These are phyloP conservation scores for Graptemys geographica DNA, from an alignment of 2,797 vertebrate species.

Conservation along the genomic window DNA sequence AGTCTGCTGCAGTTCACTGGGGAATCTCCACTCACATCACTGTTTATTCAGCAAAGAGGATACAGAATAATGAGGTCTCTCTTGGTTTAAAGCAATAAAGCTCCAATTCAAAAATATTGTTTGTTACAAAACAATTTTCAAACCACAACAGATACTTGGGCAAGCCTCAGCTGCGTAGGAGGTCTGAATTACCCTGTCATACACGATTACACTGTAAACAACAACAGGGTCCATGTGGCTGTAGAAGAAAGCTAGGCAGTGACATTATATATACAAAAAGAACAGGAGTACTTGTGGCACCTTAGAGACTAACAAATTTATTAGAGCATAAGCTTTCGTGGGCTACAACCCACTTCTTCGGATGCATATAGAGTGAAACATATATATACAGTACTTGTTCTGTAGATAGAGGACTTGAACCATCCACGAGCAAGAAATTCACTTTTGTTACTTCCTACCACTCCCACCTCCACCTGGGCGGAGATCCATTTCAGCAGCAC, in stretches of 20 bases:
- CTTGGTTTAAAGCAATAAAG: neutral
- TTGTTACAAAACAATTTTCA: neutral
- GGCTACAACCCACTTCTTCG: no score
- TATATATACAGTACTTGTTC: neutral
- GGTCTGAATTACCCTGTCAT: neutral
- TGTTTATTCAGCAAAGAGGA: neutral
- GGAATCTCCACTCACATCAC: neutral
- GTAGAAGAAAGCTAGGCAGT: neutral
- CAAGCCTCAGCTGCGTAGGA: neutral
- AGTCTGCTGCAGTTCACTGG: rapidly evolving
- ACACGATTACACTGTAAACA: neutral
- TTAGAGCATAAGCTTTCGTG: no score
- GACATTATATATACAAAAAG: neutral
- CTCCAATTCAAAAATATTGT: neutral
- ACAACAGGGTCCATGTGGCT: neutral
- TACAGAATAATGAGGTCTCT: neutral
- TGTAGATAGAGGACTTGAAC: neutral
- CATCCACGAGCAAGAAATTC: neutral
- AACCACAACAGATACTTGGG: neutral
- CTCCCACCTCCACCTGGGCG: neutral
- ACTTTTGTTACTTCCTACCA: neutral
- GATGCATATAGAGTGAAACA: no score
- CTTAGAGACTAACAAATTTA: no score
- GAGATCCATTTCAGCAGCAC: neutral
- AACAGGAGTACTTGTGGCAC: no score